These are phyloP conservation scores for Papilio xuthus DNA, from an alignment of 1,140 invertebrate genomes.

Conservation along the genomic window DNA sequence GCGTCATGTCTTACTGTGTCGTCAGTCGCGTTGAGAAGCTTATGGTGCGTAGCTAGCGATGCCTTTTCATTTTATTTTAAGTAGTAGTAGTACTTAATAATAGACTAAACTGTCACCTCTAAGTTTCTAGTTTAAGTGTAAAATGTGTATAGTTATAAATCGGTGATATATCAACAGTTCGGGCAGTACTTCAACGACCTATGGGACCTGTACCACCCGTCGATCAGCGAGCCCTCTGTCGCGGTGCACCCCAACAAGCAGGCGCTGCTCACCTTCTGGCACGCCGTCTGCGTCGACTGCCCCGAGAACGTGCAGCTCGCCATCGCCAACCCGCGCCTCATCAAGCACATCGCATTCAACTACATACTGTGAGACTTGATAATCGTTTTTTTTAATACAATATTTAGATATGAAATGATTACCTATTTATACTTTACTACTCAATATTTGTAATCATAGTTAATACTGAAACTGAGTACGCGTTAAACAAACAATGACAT, in stretches of 20 bases:
- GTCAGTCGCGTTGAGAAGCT: slow-evolving; percentile 94
- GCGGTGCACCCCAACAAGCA: slow-evolving; percentile 98
- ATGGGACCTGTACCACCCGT: slow-evolving; percentile 97
- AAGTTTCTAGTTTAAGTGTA: slow-evolving; percentile 3
- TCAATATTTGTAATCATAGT: too few relatives aligned
- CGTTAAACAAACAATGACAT: too few relatives aligned
- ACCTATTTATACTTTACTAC: too few relatives aligned
- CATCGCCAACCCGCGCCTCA: slow-evolving; percentile 90
- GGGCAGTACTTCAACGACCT: slow-evolving; percentile 94
- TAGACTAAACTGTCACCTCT: too few relatives aligned
- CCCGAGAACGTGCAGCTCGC: slow-evolving; percentile 95
- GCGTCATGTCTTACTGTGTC: slow-evolving; percentile 94
- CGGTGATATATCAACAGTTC: slow-evolving; percentile 82
- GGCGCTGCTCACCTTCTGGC: slow-evolving; percentile 95
- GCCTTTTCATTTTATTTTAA: background rate
- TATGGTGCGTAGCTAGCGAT: slow-evolving; percentile 86
- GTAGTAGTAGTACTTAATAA: too few relatives aligned
- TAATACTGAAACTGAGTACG: too few relatives aligned
- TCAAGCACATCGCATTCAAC: slow-evolving; percentile 97
- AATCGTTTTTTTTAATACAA: background rate
- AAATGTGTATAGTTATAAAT: background rate
- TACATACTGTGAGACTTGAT: slow-evolving; percentile 94
- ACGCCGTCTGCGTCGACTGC: slow-evolving; percentile 95
- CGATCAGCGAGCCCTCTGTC: slow-evolving; percentile 96
- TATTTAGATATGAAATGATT: too few relatives aligned